These are phyloP conservation scores for Sisor rabdophorus DNA, from an alignment of 2,113 vertebrate species.

Conservation along the genomic window DNA sequence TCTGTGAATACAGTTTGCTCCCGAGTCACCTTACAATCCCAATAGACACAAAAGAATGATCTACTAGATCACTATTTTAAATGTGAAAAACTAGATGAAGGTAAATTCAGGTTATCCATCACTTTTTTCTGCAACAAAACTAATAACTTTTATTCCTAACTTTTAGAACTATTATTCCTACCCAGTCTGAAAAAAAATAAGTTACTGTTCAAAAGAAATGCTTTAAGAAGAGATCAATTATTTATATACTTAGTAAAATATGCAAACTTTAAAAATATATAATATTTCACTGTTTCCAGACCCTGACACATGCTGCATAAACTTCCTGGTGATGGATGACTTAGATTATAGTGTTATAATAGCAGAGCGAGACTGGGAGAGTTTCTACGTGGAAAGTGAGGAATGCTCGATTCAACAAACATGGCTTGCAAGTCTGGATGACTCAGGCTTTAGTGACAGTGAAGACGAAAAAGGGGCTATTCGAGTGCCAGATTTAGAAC, in stretches of 20 bases:
- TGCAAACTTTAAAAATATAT: slow-evolving; percentile 3
- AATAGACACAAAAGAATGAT: neutral
- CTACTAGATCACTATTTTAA: neutral
- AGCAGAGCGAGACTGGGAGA: slow-evolving; percentile 82
- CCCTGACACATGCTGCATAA: slow-evolving; percentile 44
- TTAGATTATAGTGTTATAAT: slow-evolving; percentile 89
- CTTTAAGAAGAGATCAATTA: too few relatives aligned
- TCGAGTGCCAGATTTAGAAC: slow-evolving; percentile 19
- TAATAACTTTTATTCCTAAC: too few relatives aligned
- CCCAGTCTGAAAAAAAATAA: too few relatives aligned
- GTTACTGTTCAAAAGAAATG: too few relatives aligned
- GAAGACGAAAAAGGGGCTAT: slow-evolving; percentile 71
- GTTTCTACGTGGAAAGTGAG: slow-evolving; percentile 75
- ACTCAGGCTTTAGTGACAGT: slow-evolving; percentile 76
- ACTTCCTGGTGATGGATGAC: slow-evolving; percentile 78
- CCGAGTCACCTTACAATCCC: slow-evolving; percentile 34
- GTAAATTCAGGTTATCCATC: neutral
- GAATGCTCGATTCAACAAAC: slow-evolving; percentile 77
- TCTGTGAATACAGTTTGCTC: slow-evolving; percentile 16
- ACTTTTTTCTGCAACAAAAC: too few relatives aligned
- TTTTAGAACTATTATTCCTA: too few relatives aligned
- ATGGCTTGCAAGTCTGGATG: slow-evolving; percentile 75
- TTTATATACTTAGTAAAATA: neutral
- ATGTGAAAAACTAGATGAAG: neutral
- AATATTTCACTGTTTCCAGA: slow-evolving; percentile 50